phyloP scores from a whole-genome alignment of 2,113 vertebrate species.

The Cyprinodon brontotheroides region DNA sequence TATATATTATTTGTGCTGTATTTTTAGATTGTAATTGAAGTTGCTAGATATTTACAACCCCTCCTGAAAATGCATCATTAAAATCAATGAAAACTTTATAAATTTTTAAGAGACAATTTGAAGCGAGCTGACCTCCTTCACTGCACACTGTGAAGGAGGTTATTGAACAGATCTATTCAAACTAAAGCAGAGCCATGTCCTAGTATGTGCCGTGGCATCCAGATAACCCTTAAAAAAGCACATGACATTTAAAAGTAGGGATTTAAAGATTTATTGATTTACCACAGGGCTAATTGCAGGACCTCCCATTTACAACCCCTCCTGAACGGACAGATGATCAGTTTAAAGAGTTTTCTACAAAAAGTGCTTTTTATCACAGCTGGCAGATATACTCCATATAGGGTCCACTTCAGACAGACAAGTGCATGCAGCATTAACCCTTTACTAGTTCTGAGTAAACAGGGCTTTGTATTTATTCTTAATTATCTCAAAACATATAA shows the following conservation, averaged over 20 bases:
- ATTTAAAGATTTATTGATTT: background rate
- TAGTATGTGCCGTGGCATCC: background rate
- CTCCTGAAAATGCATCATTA: background rate
- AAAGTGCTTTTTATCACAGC: background rate
- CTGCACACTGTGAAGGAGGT: too few species aligned
- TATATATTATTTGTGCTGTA: background rate
- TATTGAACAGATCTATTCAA: background rate
- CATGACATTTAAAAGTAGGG: background rate
- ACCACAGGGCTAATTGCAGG: background rate
- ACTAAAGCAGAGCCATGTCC: background rate
- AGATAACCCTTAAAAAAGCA: background rate
- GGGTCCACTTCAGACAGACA: background rate
- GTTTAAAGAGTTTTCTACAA: background rate
- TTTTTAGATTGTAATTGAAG: background rate
- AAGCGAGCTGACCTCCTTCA: background rate
- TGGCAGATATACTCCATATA: background rate
- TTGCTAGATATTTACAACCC: background rate
- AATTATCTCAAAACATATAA: too few species aligned
- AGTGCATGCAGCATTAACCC: too few species aligned
- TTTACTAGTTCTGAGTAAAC: too few species aligned
- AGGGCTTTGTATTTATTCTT: too few species aligned
- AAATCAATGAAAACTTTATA: background rate
- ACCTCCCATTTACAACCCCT: conserved; percentile 4
- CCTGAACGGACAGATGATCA: background rate
- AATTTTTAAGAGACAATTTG: background rate